phyloP scores from a whole-genome alignment of 2,113 vertebrate species.

The Bujurquina vittata region DNA sequence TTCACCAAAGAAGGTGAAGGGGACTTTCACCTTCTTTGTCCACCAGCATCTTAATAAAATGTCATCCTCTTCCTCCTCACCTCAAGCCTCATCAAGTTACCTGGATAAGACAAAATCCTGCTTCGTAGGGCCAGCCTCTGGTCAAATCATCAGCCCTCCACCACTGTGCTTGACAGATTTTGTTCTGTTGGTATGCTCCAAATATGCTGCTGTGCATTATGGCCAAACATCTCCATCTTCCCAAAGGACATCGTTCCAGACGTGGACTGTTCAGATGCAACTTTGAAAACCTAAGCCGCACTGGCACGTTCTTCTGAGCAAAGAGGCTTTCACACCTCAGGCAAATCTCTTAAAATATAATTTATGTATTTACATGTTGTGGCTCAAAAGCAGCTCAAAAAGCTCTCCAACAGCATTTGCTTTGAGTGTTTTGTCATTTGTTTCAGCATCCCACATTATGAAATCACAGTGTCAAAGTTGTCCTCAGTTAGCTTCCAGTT shows the following conservation, averaged over 20 bases:
- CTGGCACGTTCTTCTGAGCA: background rate
- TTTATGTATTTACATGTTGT: background rate
- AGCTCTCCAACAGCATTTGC: background rate
- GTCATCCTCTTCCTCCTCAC: too few relatives aligned
- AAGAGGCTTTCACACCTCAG: background rate
- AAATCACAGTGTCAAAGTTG: conserved; percentile 7
- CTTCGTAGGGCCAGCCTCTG: background rate
- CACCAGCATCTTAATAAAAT: too few relatives aligned
- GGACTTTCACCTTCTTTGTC: too few relatives aligned
- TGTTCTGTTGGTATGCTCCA: background rate
- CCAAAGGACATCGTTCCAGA: background rate
- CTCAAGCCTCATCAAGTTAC: background rate
- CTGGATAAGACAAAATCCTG: background rate
- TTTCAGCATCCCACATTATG: background rate
- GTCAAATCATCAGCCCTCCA: background rate
- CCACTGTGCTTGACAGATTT: background rate
- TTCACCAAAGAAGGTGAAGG: too few relatives aligned
- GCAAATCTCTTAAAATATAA: background rate
- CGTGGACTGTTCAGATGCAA: background rate
- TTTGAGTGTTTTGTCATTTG: conserved; percentile 18
- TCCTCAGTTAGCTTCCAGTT: background rate
- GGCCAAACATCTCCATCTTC: background rate
- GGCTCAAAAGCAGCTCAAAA: conserved; percentile 8
- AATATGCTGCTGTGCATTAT: background rate
- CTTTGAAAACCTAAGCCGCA: background rate